Conservation (phyloP, 53 echinoderm and acorn worm genomes). For the Echinometra lucunter region DNA sequence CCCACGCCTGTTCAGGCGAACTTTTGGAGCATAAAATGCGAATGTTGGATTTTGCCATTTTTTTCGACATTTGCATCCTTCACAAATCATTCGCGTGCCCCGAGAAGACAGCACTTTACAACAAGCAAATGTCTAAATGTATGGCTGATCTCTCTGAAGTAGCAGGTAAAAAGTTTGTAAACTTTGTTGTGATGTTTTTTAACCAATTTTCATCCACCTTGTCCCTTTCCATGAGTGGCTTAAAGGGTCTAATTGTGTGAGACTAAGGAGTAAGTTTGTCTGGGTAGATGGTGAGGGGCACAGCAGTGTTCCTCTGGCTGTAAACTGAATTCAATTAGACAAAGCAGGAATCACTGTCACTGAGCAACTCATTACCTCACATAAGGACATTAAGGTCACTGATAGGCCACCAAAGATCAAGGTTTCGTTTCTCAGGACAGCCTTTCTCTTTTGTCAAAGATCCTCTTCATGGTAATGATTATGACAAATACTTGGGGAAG, state of each 20-base stretch:
- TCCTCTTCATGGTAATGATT: constrained; percentile 53
- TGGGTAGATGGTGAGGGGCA: constrained; percentile 61
- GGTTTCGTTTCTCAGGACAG: constrained; percentile 62
- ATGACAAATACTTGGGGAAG: constrained; percentile 58
- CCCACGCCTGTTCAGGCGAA: too few relatives aligned
- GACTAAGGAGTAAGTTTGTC: constrained; percentile 57
- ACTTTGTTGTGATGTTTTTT: neutral
- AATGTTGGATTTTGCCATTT: too few relatives aligned
- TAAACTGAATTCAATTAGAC: constrained; percentile 73
- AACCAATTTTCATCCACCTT: neutral
- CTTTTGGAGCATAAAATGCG: too few relatives aligned
- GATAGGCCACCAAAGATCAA: constrained; percentile 63
- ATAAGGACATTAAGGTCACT: constrained; percentile 71
- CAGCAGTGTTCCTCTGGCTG: constrained; percentile 69
- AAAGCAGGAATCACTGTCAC: constrained; percentile 71
- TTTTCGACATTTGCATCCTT: too few relatives aligned
- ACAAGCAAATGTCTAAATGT: neutral
- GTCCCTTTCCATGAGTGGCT: neutral
- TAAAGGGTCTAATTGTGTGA: neutral
- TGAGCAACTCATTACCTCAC: constrained; percentile 70
- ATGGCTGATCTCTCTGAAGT: neutral
- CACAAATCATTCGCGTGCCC: too few relatives aligned
- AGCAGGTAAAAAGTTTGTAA: neutral
- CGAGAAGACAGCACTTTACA: too few relatives aligned
- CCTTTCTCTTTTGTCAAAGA: constrained; percentile 29